A percentile compares a stretch with the other conserved stretches of the same genome.
Conservation (phyloP, 1,140 invertebrate genomes). For the Schlechtendalia chinensis region DNA sequence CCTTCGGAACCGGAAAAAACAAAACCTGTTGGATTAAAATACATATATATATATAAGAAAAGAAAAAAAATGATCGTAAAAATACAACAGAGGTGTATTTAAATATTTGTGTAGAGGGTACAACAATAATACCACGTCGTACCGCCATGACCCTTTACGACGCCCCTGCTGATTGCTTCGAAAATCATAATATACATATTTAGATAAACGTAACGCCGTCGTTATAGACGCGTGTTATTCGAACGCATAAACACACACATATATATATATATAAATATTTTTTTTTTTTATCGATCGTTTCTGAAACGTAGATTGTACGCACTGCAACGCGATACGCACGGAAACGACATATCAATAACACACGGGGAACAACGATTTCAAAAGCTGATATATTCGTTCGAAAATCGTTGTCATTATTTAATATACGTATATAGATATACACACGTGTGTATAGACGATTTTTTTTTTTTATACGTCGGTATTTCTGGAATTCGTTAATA, state of each 20-base stretch:
- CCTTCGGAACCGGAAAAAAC: too few relatives aligned
- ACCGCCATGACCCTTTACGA: constrained; percentile 12
- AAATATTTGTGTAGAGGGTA: constrained; percentile 35
- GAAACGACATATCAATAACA: not conserved
- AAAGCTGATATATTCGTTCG: not conserved
- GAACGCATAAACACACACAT: not conserved
- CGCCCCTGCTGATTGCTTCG: constrained; percentile 26
- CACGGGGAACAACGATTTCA: not conserved
- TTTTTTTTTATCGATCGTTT: constrained; percentile 15
- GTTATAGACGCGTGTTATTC: not conserved
- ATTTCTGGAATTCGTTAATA: too few relatives aligned
- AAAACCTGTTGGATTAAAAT: constrained; percentile 15
- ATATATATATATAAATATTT: too few relatives aligned
- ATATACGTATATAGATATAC: too few relatives aligned
- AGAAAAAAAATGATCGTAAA: not conserved
- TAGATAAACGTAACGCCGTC: not conserved
- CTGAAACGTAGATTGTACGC: not conserved
- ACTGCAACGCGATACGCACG: not conserved
- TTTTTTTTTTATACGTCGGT: too few relatives aligned
- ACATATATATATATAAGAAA: not conserved
- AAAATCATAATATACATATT: too few relatives aligned
- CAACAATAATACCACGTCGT: not conserved
- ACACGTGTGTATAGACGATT: too few relatives aligned
- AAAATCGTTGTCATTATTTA: too few relatives aligned
- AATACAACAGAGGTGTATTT: not conserved